These are phyloP conservation scores for Girardia tigrina DNA, from an alignment of 2,888 invertebrate genomes.

Conservation along the genomic window DNA sequence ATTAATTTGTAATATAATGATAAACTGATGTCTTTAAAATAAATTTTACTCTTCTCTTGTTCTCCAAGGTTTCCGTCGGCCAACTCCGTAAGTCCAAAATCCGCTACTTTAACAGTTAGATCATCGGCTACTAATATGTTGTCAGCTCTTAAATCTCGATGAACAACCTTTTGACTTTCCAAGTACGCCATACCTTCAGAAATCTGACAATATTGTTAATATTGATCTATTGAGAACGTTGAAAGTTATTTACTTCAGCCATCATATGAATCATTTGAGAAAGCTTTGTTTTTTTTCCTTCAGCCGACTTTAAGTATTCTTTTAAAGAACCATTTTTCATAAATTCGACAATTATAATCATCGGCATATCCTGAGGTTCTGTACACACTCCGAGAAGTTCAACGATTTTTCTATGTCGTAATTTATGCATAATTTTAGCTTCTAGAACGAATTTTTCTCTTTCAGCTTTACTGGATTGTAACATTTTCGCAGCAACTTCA, in stretches of 20 bases:
- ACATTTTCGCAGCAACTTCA: slow-evolving; percentile 91
- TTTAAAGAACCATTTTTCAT: slow-evolving; percentile 88
- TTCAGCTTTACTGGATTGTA: slow-evolving; percentile 70
- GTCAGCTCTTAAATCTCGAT: slow-evolving; percentile 12
- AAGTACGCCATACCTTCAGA: not conserved
- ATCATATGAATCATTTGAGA: slow-evolving; percentile 30
- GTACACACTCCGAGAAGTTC: slow-evolving; percentile 83
- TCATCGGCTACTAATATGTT: not conserved
- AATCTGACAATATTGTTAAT: not conserved
- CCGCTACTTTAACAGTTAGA: not conserved
- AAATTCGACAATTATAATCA: slow-evolving; percentile 77
- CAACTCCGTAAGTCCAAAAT: not conserved
- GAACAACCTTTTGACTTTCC: slow-evolving; percentile 1
- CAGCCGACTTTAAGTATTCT: slow-evolving; percentile 71
- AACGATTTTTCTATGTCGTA: slow-evolving; percentile 60
- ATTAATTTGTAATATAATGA: too few species aligned
- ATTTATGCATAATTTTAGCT: slow-evolving; percentile 48
- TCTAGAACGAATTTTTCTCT: slow-evolving; percentile 89
- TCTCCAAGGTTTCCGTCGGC: not conserved
- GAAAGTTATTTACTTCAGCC: not conserved
- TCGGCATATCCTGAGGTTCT: slow-evolving; percentile 60
- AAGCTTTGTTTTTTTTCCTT: slow-evolving; percentile 64
- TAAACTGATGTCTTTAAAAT: too few species aligned
- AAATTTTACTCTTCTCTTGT: slow-evolving; percentile 4
- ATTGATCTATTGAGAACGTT: not conserved